Percentiles rank a stretch among this genome's conserved stretches.
These are phyloP conservation scores for Habroteleia sp. DNA, from an alignment of 2,888 invertebrate genomes.

Conservation along the genomic window DNA sequence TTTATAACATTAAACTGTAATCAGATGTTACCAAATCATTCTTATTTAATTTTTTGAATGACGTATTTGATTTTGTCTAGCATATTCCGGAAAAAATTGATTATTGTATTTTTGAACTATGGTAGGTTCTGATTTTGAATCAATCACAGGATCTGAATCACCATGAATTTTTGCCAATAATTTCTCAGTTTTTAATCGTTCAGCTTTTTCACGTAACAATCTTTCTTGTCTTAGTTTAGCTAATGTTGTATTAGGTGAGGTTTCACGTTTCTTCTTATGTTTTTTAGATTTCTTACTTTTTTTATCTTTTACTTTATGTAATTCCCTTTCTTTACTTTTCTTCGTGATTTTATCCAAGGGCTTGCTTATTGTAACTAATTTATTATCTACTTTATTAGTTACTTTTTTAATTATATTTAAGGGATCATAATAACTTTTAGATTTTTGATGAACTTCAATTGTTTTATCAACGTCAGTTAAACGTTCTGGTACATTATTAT, in stretches of 20 bases:
- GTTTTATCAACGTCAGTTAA: slow-evolving; percentile 81
- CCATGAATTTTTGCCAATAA: slow-evolving; percentile 87
- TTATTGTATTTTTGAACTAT: slow-evolving; percentile 94
- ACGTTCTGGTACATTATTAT: slow-evolving; percentile 87
- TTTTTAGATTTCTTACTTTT: slow-evolving; percentile 68
- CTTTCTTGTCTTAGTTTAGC: slow-evolving; percentile 89
- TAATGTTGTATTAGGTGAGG: slow-evolving; percentile 79
- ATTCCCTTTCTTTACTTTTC: slow-evolving; percentile 2
- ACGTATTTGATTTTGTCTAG: slow-evolving; percentile 86
- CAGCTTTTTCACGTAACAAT: slow-evolving; percentile 90
- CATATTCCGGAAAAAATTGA: slow-evolving; percentile 96
- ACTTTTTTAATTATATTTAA: slow-evolving; percentile 85
- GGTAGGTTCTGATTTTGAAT: slow-evolving; percentile 72
- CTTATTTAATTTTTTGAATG: slow-evolving; percentile 1
- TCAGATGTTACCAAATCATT: no score
- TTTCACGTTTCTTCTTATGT: slow-evolving; percentile 68
- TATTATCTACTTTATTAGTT: background rate
- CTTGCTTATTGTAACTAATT: slow-evolving; percentile 19
- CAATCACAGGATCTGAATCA: slow-evolving; percentile 77
- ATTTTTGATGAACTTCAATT: slow-evolving; percentile 86
- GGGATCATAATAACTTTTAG: slow-evolving; percentile 88
- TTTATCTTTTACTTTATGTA: slow-evolving; percentile 61
- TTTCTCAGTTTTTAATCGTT: slow-evolving; percentile 87
- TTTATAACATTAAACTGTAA: no score
- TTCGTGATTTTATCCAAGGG: slow-evolving; percentile 5